Percentiles rank a stretch among this genome's conserved stretches.
phyloP scores from a whole-genome alignment of 2,797 vertebrate genomes.

The Enteromius argenteus region DNA sequence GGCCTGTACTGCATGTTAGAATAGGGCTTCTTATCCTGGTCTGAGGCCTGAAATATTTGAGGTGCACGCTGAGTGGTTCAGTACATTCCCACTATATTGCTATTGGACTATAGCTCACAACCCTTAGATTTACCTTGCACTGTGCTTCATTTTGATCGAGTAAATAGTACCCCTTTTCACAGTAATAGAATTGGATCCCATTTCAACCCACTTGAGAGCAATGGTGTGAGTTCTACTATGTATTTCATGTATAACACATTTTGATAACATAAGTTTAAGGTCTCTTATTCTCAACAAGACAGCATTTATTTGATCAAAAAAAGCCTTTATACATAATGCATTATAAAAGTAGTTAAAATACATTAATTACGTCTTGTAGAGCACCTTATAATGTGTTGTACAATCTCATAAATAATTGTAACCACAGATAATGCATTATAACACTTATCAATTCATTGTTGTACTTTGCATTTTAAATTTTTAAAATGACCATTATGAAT shows the following conservation, averaged over 20 bases:
- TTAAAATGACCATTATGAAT: too few species aligned
- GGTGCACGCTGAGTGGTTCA: not conserved
- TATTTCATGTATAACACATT: not conserved
- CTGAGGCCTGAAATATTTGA: not conserved
- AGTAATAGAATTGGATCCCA: not conserved
- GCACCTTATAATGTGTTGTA: too few species aligned
- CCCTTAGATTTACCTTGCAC: not conserved
- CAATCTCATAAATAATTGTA: too few species aligned
- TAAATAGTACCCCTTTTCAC: not conserved
- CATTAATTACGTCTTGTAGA: too few species aligned
- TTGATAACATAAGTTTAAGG: not conserved
- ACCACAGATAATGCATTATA: too few species aligned
- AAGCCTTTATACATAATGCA: not conserved
- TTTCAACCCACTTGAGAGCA: not conserved
- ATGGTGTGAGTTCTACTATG: not conserved
- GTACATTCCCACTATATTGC: not conserved
- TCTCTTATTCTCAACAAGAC: not conserved
- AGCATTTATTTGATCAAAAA: not conserved
- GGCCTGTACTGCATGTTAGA: constrained; percentile 47
- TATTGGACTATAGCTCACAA: not conserved
- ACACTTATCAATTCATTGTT: too few species aligned
- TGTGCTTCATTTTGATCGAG: not conserved
- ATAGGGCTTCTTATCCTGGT: not conserved
- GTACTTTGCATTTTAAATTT: too few species aligned
- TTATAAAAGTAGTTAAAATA: too few species aligned